phyloP scores from a whole-genome alignment of 2,113 vertebrate genomes.

The Hippocampus abdominalis region DNA sequence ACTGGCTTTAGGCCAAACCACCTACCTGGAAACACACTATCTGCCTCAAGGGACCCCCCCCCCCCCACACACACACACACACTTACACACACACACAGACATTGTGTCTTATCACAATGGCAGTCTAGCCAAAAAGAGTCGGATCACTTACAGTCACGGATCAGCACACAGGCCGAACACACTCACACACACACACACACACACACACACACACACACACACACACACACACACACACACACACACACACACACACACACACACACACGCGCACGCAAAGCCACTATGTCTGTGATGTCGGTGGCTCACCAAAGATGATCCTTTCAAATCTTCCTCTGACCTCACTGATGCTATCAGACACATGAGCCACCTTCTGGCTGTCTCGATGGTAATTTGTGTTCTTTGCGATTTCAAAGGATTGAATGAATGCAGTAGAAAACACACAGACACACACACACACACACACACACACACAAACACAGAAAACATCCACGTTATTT shows the following conservation, averaged over 20 bases:
- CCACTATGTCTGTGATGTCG: conserved; percentile 5
- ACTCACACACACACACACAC: conserved; percentile 3
- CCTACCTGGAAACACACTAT: conserved; percentile 49
- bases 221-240: conserved; percentile 2
- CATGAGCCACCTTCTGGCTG: background rate
- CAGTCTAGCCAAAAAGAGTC: conserved; percentile 48
- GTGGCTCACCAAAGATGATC: background rate
- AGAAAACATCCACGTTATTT: background rate
- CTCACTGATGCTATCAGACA: conserved; percentile 1
- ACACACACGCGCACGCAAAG: background rate
- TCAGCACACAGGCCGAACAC: conserved; percentile 36
- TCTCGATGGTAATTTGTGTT: background rate
- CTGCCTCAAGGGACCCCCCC: conserved; percentile 44
- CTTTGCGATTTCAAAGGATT: background rate
- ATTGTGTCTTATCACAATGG: conserved; percentile 25
- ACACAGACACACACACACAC: background rate
- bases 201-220: background rate
- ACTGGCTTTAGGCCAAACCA: conserved; percentile 48
- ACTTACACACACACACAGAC: conserved; percentile 23
- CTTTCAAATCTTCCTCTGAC: conserved; percentile 4
- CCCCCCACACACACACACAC: conserved; percentile 26
- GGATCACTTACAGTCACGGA: conserved; percentile 59
- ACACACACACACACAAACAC: background rate
- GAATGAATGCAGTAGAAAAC: background rate
- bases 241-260: background rate